Evolutionary conservation across 1,140 invertebrate species (phyloP).

Genomic region (Ectropis grisescens): DNA sequence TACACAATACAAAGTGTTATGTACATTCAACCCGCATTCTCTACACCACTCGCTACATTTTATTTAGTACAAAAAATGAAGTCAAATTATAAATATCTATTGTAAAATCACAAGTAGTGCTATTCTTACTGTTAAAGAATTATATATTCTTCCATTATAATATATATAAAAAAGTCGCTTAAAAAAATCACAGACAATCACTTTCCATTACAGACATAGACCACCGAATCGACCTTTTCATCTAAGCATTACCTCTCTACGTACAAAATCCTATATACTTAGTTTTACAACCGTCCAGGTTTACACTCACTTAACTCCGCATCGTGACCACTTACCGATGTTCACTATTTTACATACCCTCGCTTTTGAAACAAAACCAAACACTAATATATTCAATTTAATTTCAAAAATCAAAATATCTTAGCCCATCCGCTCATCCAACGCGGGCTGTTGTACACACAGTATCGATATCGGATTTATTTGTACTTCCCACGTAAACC

Average conservation of each 20-base stretch:
- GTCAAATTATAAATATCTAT: slow-evolving; percentile 63
- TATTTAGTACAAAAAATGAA: slow-evolving; percentile 61
- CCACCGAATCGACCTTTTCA: slow-evolving; percentile 55
- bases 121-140: slow-evolving; percentile 71
- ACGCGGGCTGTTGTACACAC: slow-evolving; percentile 51
- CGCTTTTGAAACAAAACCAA: slow-evolving; percentile 9
- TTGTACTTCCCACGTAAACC: slow-evolving; percentile 50
- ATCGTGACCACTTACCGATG: slow-evolving; percentile 18
- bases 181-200: slow-evolving; percentile 73
- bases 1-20: slow-evolving; percentile 46
- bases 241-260: slow-evolving; percentile 66
- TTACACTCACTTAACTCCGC: slow-evolving; percentile 36
- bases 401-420: too few species aligned
- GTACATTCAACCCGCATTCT: slow-evolving; percentile 56
- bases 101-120: slow-evolving; percentile 72
- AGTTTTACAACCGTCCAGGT: slow-evolving; percentile 71
- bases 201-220: slow-evolving; percentile 70
- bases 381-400: background rate
- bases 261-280: slow-evolving; percentile 69
- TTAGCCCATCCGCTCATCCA: slow-evolving; percentile 5
- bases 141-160: slow-evolving; percentile 49
- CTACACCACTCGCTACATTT: slow-evolving; percentile 39
- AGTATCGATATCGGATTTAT: slow-evolving; percentile 18
- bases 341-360: slow-evolving; percentile 16
- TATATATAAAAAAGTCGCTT: slow-evolving; percentile 72